Evolutionary conservation across 2,888 invertebrate species (phyloP).

Genomic region (Hyposoter dolosus): DNA sequence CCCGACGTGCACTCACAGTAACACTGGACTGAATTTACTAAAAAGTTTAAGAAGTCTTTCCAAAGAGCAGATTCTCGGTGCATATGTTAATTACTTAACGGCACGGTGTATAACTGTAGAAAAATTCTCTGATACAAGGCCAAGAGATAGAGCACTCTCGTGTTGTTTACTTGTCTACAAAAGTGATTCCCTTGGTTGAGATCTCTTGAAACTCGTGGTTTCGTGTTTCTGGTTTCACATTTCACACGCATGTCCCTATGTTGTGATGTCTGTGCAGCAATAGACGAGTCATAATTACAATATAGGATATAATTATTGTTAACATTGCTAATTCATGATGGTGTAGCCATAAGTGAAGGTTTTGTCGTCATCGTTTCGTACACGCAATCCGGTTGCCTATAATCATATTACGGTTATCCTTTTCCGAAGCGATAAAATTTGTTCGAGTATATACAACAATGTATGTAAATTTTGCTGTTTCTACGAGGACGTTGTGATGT

Average conservation of each 20-base stretch:
- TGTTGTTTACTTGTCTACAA: neutral
- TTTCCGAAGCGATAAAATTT: neutral
- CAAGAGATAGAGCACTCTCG: constrained; percentile 20
- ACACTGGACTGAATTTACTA: constrained; percentile 15
- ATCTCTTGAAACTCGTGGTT: constrained; percentile 28
- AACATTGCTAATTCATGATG: constrained; percentile 51
- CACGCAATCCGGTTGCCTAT: constrained; percentile 65
- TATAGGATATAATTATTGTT: constrained; percentile 33
- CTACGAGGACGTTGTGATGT: neutral
- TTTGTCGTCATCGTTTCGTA: constrained; percentile 51
- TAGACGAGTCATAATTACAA: constrained; percentile 48
- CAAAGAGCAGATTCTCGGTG: constrained; percentile 23
- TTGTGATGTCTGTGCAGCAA: constrained; percentile 29
- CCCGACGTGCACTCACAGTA: neutral
- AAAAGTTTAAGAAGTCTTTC: constrained; percentile 11
- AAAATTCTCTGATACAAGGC: constrained; percentile 64
- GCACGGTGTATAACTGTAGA: constrained; percentile 71
- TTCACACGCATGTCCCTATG: constrained; percentile 54
- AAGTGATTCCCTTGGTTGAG: neutral
- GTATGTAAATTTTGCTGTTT: neutral
- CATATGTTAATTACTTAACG: constrained; percentile 69
- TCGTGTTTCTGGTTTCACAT: constrained; percentile 52
- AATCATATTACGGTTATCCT: constrained; percentile 35
- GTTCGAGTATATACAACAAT: neutral
- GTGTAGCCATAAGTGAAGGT: constrained; percentile 53